Base-by-base conservation (phyloP, 2,113 vertebrate species). In the Catharus fuscescens region DNA sequence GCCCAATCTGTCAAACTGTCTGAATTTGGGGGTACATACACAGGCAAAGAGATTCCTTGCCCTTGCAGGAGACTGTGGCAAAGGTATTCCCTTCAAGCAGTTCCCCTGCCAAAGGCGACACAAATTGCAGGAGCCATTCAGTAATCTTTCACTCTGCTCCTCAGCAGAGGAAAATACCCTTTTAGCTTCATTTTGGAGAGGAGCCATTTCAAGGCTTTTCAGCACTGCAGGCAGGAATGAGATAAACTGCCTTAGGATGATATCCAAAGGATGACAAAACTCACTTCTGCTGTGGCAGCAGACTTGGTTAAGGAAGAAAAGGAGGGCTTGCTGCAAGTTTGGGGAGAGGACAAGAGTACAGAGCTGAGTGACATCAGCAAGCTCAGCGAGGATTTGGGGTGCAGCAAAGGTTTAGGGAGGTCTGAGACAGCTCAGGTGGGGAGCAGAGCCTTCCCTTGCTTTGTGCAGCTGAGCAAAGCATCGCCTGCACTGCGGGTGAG, bases 261-360 rank as follows among this genome's bases (percentile, higher is more conserved):
- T 42, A 77, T 80, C 67, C 86, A 86, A 83, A 64, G 76, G 53
- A 85, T 81, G 92, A 84, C 32, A 86, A 88, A 88, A 86, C 9
- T 67, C 59, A 34, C 21, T 93, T 92, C 18, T 93, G 65, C 78
- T 78, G 77, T 84, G 69, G 52, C 69, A 86, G 90, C 77, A 95
- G 56, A 12, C 57, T 62, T 36, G 26, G 26, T 67, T 91, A 26
- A 47, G 66, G 21, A 90, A 32, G 67, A 70, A 26, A 73, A 3
- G 21, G 12, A 77, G 17, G 18, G 9, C 34, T 94, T 54, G 26
- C 24, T 45, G 15, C 15, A 36, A 57, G 13, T 42, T 13, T 44
- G 21, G 28, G 14, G 25, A 38, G 76, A 90, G 36, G 59, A 48
- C 34, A 44, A 13, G 26, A 42, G 6, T 8, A 29, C 28, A 62